Base-by-base conservation (phyloP, 2,888 invertebrate species). In the Lasioglossum marginatum region DNA sequence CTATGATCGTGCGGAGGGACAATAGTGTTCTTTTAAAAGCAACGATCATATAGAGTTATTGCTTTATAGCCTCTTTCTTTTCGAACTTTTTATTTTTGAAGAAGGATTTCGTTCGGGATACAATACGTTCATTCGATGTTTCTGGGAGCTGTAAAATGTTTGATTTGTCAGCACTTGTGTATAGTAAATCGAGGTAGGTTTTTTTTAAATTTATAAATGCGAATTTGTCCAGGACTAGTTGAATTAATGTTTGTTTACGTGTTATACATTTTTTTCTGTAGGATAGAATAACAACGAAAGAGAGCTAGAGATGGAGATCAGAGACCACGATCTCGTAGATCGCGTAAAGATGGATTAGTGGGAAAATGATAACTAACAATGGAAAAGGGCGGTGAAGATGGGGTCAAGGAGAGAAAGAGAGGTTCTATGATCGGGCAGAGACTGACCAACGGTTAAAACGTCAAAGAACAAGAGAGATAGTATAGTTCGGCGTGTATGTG, bases 401-500 rank as follows among this genome's bases (percentile, higher is more conserved):
- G 14, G 5, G 16, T 1, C 14, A 66, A 34, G 8, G 19, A 19
- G 66, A 19, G 2, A 23, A 34, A 34, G 8, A 31, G 19, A 66
- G 16, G 10, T 23, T 52, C n/a, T 52, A n/a, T 52, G 52, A 52
- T 52, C 52, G 23, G 23, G 1, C 52, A 8, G 6, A 8, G 8
- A 23, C 19, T 8, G 52, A 52, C 52, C 23, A 52, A 52, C 52
- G 2, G 23, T 52, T 52, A 8, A 23, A 52, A 23, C 52, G 52
- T 52, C 23, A 8, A 19, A 34, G 19, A 34, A 19, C 31, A 27
- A 66, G 34, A 34, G 66, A 66, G 45, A 74, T 19, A 5, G 63
- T 16, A 48, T 31, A 37, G 31, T 37, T 60, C 37, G 27, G 72
- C 45, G 57, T 27, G 68, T n/a, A 74, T 48, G 78, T 71, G 77